These are phyloP conservation scores for Odocoileus virginianus DNA, from an alignment of 2,113 vertebrate genomes.

Conservation along the genomic window DNA sequence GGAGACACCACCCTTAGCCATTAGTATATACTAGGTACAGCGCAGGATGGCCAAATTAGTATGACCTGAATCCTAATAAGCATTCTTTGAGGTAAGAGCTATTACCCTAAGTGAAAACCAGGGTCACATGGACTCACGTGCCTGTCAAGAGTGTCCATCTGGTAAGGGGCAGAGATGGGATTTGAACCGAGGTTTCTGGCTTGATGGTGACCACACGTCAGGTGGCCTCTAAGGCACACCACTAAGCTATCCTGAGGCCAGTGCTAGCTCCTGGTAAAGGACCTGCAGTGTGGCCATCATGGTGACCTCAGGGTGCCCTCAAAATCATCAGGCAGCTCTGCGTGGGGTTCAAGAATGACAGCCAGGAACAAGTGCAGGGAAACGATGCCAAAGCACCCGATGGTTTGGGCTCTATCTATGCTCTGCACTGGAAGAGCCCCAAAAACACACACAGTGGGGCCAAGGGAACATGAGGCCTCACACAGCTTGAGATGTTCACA, in stretches of 20 bases:
- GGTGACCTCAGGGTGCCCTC: neutral
- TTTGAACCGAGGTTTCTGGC: neutral
- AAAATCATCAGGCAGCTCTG: neutral
- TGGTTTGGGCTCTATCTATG: fast-evolving
- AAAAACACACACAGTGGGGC: fast-evolving
- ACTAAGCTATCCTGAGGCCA: neutral
- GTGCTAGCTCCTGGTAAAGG: neutral
- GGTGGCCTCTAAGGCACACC: neutral
- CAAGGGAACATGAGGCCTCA: fast-evolving
- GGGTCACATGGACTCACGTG: fast-evolving
- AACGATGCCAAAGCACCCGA: fast-evolving
- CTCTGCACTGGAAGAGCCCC: neutral
- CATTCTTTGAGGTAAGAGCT: neutral
- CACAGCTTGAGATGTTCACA: neutral
- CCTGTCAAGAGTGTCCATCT: neutral
- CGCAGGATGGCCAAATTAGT: neutral
- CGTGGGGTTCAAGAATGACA: too few species aligned
- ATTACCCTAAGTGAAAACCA: neutral
- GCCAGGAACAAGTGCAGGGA: neutral
- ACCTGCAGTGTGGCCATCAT: fast-evolving
- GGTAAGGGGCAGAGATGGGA: neutral
- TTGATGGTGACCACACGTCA: neutral
- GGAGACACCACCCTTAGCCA: neutral
- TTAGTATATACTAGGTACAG: neutral
- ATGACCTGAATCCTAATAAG: neutral